Evolutionary conservation across 35 echinoderm and acorn worm species (phyloP).

Genomic region (Ophioderma brevispina): DNA sequence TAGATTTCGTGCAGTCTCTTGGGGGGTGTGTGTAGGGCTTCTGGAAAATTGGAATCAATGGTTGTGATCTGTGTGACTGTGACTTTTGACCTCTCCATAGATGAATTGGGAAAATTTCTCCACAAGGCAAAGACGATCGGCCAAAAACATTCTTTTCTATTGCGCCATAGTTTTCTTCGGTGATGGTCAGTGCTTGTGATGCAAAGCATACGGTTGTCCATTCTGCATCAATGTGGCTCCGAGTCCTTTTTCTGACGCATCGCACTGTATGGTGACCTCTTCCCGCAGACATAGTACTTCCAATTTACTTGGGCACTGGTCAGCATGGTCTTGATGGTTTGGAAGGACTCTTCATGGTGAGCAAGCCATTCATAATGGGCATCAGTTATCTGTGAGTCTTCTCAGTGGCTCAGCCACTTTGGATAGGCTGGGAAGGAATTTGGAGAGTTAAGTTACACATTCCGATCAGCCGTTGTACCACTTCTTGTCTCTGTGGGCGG

Average conservation of each 20-base stretch:
- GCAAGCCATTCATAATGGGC: slow-evolving; percentile 48
- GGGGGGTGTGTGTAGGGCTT: slow-evolving; percentile 62
- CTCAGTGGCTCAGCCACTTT: slow-evolving; percentile 13
- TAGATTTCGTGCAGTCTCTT: slow-evolving; percentile 67
- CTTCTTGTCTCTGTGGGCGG: slow-evolving; percentile 24
- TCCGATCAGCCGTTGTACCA: slow-evolving; percentile 66
- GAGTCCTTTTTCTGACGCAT: slow-evolving; percentile 46
- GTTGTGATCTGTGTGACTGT: slow-evolving; percentile 76
- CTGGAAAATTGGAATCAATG: slow-evolving; percentile 49
- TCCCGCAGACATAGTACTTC: slow-evolving; percentile 38
- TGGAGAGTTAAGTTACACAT: slow-evolving; percentile 69
- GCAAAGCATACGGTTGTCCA: slow-evolving; percentile 41
- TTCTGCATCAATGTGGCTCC: slow-evolving; percentile 32
- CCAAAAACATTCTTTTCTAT: slow-evolving; percentile 62
- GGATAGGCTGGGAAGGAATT: slow-evolving; percentile 12
- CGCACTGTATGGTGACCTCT: slow-evolving; percentile 37
- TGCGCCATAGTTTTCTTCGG: slow-evolving; percentile 40
- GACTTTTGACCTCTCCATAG: slow-evolving; percentile 31
- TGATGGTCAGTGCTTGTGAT: slow-evolving; percentile 18
- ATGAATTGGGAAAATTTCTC: slow-evolving; percentile 67
- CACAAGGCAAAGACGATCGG: slow-evolving; percentile 59
- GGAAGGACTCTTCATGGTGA: neutral
- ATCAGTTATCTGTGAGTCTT: slow-evolving; percentile 31
- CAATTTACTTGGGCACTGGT: slow-evolving; percentile 39
- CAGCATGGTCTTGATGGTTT: slow-evolving; percentile 18